These are phyloP conservation scores for Antechinus stuartii DNA, from an alignment of 2,113 vertebrate genomes.

Conservation along the genomic window DNA sequence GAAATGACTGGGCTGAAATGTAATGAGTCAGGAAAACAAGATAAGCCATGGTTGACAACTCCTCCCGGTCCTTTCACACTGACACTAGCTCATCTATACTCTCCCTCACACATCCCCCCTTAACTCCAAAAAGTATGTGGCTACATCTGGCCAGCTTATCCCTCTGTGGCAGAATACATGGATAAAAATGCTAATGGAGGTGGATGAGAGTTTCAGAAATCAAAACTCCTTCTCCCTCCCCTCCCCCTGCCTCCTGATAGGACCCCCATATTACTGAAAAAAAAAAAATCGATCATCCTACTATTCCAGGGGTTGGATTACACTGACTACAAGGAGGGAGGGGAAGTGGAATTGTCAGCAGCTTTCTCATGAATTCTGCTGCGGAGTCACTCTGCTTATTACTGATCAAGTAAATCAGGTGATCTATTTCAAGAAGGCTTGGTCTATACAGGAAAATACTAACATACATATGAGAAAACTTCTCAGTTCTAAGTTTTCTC, in stretches of 20 bases:
- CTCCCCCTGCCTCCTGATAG: neutral
- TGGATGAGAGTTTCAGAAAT: neutral
- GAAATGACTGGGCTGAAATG: neutral
- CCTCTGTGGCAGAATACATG: neutral
- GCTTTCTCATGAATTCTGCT: neutral
- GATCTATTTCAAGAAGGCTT: neutral
- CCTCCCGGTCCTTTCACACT: neutral
- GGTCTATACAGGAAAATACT: neutral
- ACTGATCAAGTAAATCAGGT: neutral
- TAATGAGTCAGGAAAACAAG: neutral
- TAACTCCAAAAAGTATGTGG: neutral
- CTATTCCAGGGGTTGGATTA: neutral
- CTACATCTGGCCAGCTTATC: neutral
- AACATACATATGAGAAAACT: neutral
- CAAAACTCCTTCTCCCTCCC: neutral
- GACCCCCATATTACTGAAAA: neutral
- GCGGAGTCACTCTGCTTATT: neutral
- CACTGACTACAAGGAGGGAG: neutral
- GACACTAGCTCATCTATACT: neutral
- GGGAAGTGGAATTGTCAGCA: neutral
- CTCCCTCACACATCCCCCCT: neutral
- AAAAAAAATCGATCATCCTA: neutral
- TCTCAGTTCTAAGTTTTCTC: neutral
- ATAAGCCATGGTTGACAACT: slow-evolving; percentile 17
- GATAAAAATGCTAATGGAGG: neutral